A percentile compares a stretch with the other conserved stretches of the same genome.
phyloP scores from a whole-genome alignment of 2,797 vertebrate species.

The Acanthurus lineatus region DNA sequence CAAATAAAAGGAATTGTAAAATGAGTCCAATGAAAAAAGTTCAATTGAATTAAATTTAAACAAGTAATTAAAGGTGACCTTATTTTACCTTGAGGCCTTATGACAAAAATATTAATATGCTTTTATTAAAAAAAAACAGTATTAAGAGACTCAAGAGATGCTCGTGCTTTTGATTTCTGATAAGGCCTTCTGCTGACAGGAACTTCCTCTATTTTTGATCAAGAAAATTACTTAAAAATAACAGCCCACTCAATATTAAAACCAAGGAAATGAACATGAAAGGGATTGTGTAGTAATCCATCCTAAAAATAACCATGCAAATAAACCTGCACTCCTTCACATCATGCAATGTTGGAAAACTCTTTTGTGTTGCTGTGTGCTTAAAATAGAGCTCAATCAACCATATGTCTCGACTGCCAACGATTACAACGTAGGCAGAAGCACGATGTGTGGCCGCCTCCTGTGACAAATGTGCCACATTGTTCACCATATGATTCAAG shows the following conservation, averaged over 20 bases:
- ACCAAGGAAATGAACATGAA: conserved; percentile 3
- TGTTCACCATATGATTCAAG: conserved; percentile 29
- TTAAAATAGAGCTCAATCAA: neutral
- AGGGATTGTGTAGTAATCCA: neutral
- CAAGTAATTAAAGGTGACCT: neutral
- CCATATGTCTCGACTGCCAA: neutral
- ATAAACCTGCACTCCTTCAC: neutral
- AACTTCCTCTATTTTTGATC: conserved; percentile 78
- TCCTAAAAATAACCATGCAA: conserved; percentile 18
- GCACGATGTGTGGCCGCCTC: neutral
- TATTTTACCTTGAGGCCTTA: neutral
- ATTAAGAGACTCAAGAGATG: conserved; percentile 16
- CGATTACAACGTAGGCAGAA: neutral
- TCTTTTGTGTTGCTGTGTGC: neutral
- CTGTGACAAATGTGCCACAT: neutral
- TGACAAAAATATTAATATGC: too few relatives aligned
- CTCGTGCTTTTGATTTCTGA: conserved; percentile 2
- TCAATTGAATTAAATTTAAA: neutral
- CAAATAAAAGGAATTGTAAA: neutral
- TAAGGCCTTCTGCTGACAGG: conserved; percentile 31
- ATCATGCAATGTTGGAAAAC: neutral
- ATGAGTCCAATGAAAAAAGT: neutral
- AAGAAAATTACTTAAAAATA: conserved; percentile 51
- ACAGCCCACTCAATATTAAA: conserved; percentile 5
- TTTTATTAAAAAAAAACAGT: too few relatives aligned